Conservation (phyloP, 2,113 vertebrate species). For the Halichoerus grypus region DNA sequence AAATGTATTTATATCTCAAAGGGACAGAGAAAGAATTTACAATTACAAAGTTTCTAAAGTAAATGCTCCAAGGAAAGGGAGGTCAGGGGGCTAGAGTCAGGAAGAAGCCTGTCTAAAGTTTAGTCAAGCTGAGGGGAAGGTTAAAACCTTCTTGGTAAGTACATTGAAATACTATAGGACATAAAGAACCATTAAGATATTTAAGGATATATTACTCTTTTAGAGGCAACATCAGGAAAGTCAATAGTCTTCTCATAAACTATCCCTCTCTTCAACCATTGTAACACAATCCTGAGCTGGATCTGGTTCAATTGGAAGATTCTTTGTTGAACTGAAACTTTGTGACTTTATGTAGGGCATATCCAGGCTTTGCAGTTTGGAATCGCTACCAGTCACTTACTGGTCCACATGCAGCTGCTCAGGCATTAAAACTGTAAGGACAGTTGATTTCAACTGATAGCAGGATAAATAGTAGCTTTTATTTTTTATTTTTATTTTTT, state of each 20-base stretch:
- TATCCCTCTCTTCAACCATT: background rate
- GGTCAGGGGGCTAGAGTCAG: background rate
- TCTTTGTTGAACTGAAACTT: background rate
- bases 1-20: background rate
- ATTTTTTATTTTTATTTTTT: background rate
- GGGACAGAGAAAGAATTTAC: background rate
- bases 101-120: background rate
- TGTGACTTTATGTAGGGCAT: background rate
- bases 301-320: background rate
- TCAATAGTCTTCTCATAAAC: background rate
- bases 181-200: background rate
- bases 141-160: background rate
- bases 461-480: background rate
- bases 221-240: background rate
- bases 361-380: background rate
- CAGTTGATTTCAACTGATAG: background rate
- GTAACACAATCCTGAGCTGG: background rate
- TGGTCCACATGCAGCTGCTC: background rate
- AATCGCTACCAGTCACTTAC: background rate
- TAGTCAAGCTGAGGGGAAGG: background rate
- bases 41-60: background rate
- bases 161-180: background rate
- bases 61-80: background rate
- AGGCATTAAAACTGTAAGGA: background rate
- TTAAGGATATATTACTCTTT: background rate